Conservation (phyloP, 2,113 vertebrate genomes). For the Actenoides hombroni region DNA sequence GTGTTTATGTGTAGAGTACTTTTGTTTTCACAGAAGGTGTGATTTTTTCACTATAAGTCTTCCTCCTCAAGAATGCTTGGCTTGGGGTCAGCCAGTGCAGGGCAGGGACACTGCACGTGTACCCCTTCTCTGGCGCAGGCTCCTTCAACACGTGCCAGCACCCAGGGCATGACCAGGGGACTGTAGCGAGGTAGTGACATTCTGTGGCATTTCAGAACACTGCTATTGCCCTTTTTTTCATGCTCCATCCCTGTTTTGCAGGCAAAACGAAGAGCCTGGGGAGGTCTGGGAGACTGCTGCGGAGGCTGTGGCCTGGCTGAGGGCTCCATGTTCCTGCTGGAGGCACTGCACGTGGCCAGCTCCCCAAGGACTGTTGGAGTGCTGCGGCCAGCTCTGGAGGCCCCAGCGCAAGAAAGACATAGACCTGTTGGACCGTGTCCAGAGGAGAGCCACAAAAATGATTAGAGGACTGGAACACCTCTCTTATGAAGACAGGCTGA, state of each 20-base stretch:
- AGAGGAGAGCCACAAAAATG: too few relatives aligned
- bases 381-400: too few relatives aligned
- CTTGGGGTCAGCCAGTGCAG: background rate
- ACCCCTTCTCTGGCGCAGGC: background rate
- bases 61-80: background rate
- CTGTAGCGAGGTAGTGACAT: rapidly evolving
- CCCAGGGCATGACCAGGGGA: background rate
- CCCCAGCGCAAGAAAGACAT: too few relatives aligned
- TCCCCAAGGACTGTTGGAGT: background rate
- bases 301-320: background rate
- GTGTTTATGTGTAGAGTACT: background rate
- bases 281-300: background rate
- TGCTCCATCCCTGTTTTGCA: background rate
- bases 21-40: background rate
- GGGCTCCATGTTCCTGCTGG: background rate
- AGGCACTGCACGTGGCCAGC: rapidly evolving
- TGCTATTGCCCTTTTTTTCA: background rate
- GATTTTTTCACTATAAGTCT: background rate
- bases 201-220: background rate
- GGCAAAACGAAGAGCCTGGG: background rate
- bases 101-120: background rate
- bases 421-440: too few relatives aligned
- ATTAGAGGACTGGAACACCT: too few relatives aligned
- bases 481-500: too few relatives aligned
- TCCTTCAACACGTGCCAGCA: background rate